Base-by-base conservation (phyloP, 2,113 vertebrate species). In the Dascyllus trimaculatus region DNA sequence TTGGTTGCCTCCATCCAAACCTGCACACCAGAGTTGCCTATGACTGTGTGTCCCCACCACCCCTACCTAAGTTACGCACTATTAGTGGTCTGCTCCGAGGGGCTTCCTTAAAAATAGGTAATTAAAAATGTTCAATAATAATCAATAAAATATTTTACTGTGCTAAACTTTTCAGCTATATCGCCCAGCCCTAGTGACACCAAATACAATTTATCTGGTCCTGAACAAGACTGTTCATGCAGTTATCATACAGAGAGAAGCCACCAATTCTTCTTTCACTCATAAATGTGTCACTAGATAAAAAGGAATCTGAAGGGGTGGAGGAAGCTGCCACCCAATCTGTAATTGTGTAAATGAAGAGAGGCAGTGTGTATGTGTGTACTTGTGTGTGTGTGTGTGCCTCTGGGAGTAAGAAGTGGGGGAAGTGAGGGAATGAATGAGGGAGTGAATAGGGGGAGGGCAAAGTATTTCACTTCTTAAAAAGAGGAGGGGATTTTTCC, bases 401-500 rank as follows among this genome's bases (percentile, higher is more conserved):
- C 46, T 8, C 62, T 21, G 75, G 59, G 62, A 58, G 69, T 19
- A 18, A 26, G 26, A n/a, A 52, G 22, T 1, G 14, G 57, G 18
- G 71, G 40, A 15, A 15, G 32, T 46, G 53, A 21, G 40, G 24
- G 29, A 60, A 57, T 46, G 71, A 38, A 21, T 57, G 40, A 14
- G 59, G 43, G 75, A 25, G 26, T 78, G 82, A 86, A 81, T 64
- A 57, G 54, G 48, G 58, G 72, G 32, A 65, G 71, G 72, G 71
- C 65, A 59, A 80, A 80, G 72, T 84, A 40, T 71, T 89, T 69
- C 70, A 74, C 62, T 78, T 84, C 70, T 88, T 78, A 76, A 48
- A 86, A 86, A 88, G 78, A 84, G 56, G 65, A 51, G 78, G 57
- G 84, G 82, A 77, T 56, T 87, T 91, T 73, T 87, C 83, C 85